Evolutionary conservation across 1,140 invertebrate genomes (phyloP), one percentile per base, ranked within the genome.

Genomic region (Palaemon carinicauda): DNA sequence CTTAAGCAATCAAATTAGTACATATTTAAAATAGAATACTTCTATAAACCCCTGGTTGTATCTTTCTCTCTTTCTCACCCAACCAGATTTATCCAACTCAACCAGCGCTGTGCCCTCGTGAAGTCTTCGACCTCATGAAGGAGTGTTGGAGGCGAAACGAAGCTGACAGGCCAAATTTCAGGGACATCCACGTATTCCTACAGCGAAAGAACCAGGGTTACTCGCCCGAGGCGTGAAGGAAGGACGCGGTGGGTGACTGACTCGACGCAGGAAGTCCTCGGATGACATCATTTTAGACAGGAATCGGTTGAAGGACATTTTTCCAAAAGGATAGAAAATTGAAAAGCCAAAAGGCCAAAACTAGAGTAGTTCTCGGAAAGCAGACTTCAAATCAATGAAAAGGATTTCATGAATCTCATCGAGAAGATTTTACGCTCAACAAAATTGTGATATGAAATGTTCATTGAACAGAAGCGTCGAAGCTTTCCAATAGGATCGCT

Each of bases 101-200:
- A 82, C 96, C 96, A 31, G 94, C 95, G 89, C 95, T 96, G 89
- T 98, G 97, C 91, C 96, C 96, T 15, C 94, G 96, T 87, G 96
- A 97, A 91, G 96, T 98, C 85, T 98, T 97, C 92, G 97, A 98
- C 91, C 92, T 99, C 87, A 98, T 98, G 96, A 93, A 95, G 87
- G 96, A 98, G 91, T 98, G 97, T 91, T 99, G 97, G 97, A 96
- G 97, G 90, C 93, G 96, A 31, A 95, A 96, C 90, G 96, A 96
- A 74, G 91, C 93, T 9, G 95, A 95, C 90, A 93, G 97, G n/a
- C 97, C 97, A 21, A 95, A 95, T 85, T 98, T 98, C 92, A 93
- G 95, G 84, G 96, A 98, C 92, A 96, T 98, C 86, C 96, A 97
- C 91, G 93, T 97, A 90, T 98, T 97, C 92, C 93, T 98, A 60